Evolutionary conservation across 2,797 vertebrate genomes (phyloP), one percentile per base, ranked within the genome.

Genomic region (Garrulus glandarius): DNA sequence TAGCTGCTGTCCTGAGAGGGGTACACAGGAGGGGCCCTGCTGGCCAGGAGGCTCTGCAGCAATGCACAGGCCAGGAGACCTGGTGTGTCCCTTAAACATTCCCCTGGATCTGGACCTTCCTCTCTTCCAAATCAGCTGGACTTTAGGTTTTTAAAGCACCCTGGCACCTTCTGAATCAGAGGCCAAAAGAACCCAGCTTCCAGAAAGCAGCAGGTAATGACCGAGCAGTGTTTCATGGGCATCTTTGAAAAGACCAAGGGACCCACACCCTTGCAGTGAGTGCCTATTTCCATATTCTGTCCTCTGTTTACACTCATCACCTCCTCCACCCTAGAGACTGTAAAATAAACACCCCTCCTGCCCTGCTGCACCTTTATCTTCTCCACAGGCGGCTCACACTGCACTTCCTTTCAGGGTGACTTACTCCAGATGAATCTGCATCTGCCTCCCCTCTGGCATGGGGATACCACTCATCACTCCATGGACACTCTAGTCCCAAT

Each of bases 301-400:
- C 26, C 34, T 86, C 89, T 1, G 0, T 53, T 89, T 64, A 68
- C 79, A 77, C 49, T 92, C 79, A 72, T 47, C 84, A 34, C 61
- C 49, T 83, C 78, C 36, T 91, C 44, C 60, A 43, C 19, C 2
- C 0, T 44, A 30, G 29, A 63, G 39, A 24, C 43, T 59, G 59
- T 93, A 93, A 93, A 91, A 92, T 56, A 84, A 93, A 83, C 78
- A 70, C 32, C 13, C 24, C 52, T 93, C 57, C 60, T 64, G 43
- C 69, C 88, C 92, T 15, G 27, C 57, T 11, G 10, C 9, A 2
- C 43, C 15, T 68, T 75, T 90, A 84, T 43, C 64, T 53, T 71
- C 90, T 61, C 65, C 13, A 5, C 57, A 84, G 69, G 75, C 70
- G 90, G 83, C 65, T 84, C 77, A 27, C 5, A 1, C 50, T 44